Evolutionary conservation across 1,140 invertebrate genomes (phyloP), one percentile per base, ranked within the genome.

Genomic region (Platorchestia sp.): DNA sequence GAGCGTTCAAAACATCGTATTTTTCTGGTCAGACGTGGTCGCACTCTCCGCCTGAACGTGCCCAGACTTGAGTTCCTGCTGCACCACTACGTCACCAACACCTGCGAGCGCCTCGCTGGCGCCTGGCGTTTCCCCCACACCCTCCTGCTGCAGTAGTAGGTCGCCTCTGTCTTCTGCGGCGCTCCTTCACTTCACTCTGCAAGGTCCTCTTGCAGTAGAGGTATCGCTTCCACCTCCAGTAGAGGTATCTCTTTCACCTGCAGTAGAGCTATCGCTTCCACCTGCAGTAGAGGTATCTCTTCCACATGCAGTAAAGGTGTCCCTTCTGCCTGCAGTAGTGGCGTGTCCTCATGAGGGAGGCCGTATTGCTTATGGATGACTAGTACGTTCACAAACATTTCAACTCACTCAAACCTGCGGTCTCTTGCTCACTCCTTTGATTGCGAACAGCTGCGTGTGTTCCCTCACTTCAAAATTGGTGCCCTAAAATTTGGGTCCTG

Each of bases 31-130:
- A 90, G 87, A 90, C 87, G 87, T 43, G 87, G 87, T 42, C 87
- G 87, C 44, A 90, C 87, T 14, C 87, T 90, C 5, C 87, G 87
- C 14, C 87, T 90, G 41, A 90, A 90, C 41, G 44, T 90, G 41
- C 87, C 87, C 5, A 42, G 87, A 14, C 87, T 90, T 7, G 44
- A 90, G 87, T 90, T 90, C 87, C 87, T 90, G 5, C 19, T 90
- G 5, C 87, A 90, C 44, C 87, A 90, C 87, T 90, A 90, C 87
- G 44, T 90, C 87, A 90, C 41, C 41, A 90, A 90, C 87, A 90
- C 87, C 3, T 90, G 87, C 41, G 87, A 90, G 87, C 5, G 87
- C 10, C 87, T 90, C 5, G 41, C 41, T 6, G 87, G 87, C 3
- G 87, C 41, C 5, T 90, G 87, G 87, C 87, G 41, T 14, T 44